Evolutionary conservation across 2,888 invertebrate species (phyloP).

Genomic region (Volucella inflata): DNA sequence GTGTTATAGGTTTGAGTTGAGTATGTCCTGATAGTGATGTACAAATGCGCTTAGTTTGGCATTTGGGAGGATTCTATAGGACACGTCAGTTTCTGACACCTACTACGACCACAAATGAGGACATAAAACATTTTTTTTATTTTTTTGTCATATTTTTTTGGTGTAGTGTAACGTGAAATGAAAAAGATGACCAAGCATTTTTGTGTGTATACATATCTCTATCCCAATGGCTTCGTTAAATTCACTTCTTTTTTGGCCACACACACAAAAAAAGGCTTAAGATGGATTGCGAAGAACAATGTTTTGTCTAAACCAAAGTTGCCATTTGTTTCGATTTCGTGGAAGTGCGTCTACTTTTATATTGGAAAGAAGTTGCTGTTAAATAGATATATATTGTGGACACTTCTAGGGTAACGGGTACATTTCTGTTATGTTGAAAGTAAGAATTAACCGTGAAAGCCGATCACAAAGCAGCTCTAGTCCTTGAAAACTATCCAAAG

Average conservation of each 20-base stretch:
- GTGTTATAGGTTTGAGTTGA: conserved; percentile 14
- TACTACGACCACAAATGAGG: conserved; percentile 47
- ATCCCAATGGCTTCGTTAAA: conserved; percentile 48
- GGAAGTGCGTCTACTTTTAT: too few relatives aligned
- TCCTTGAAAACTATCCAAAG: too few relatives aligned
- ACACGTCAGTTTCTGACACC: neutral
- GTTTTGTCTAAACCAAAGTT: conserved; percentile 7
- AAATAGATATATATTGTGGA: too few relatives aligned
- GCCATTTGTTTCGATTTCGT: too few relatives aligned
- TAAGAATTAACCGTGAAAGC: too few relatives aligned
- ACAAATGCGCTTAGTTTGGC: conserved; percentile 34
- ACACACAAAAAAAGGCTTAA: conserved; percentile 54
- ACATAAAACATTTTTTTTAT: conserved; percentile 49
- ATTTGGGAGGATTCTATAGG: conserved; percentile 3
- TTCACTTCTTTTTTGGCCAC: neutral
- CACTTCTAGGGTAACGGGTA: too few relatives aligned
- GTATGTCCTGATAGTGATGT: conserved; percentile 25
- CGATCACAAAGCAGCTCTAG: too few relatives aligned
- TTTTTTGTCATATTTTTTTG: conserved; percentile 48
- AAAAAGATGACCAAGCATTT: conserved; percentile 66
- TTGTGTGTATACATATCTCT: conserved; percentile 48
- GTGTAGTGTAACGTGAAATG: conserved; percentile 30
- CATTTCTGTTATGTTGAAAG: too few relatives aligned
- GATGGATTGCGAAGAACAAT: conserved; percentile 44
- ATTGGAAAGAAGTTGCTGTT: too few relatives aligned